These are phyloP conservation scores for Mycetomoellerius zeteki DNA, from an alignment of 1,140 invertebrate species.

Conservation along the genomic window DNA sequence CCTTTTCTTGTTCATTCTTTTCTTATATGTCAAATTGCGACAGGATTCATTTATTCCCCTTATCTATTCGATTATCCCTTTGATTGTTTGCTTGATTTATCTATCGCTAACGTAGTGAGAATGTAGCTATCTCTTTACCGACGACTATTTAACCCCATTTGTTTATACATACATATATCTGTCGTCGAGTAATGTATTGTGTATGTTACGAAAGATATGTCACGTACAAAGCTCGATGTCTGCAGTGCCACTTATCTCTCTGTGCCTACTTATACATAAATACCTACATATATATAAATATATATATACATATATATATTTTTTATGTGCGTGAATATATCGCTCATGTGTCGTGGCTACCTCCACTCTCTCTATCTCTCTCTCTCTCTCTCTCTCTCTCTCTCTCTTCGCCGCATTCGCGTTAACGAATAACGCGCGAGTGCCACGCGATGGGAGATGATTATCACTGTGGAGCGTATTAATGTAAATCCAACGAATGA, in stretches of 20 bases:
- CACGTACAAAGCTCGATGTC: conserved; percentile 83
- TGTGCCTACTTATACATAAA: conserved; percentile 68
- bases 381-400: neutral
- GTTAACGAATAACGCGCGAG: conserved; percentile 43
- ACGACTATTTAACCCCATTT: conserved; percentile 49
- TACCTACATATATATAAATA: conserved; percentile 52
- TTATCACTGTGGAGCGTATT: conserved; percentile 45
- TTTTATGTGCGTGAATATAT: conserved; percentile 61
- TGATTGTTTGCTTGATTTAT: conserved; percentile 74
- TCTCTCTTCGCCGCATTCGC: conserved; percentile 23
- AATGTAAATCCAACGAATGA: conserved; percentile 50
- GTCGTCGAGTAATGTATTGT: conserved; percentile 73
- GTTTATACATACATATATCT: conserved; percentile 58
- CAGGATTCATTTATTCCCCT: conserved; percentile 38
- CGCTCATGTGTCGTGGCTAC: conserved; percentile 54
- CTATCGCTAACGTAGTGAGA: conserved; percentile 70
- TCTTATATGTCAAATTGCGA: conserved; percentile 56
- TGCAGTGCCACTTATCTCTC: conserved; percentile 80
- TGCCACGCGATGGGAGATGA: conserved; percentile 27
- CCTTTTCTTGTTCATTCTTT: conserved; percentile 60
- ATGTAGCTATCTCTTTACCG: conserved; percentile 61
- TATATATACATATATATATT: conserved; percentile 36
- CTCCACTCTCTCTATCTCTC: conserved; percentile 11
- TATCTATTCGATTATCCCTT: conserved; percentile 63
- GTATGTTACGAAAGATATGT: conserved; percentile 72